Evolutionary conservation across 2,888 invertebrate species (phyloP), one percentile per base, ranked within the genome.

Genomic region (Actias luna): DNA sequence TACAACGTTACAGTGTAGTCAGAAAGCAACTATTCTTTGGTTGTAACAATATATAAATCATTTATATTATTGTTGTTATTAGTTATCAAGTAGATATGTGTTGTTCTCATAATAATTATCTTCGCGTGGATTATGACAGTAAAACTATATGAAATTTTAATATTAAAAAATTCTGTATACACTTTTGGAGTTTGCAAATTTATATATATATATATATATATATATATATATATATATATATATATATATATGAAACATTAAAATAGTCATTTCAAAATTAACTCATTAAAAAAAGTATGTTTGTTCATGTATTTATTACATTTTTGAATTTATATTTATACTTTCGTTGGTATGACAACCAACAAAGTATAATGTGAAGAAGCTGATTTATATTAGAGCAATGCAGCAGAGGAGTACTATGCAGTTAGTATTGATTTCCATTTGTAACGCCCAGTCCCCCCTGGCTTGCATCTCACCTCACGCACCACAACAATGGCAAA

Each of bases 391-490:
- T 92, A 86, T 81, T 90, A 84, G 90, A 93, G 92, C 93, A 92
- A 88, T 93, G 93, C 92, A 92, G 89, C 88, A 89, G 85, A 80
- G 74, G 83, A 87, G 85, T 89, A 89, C 86, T 88, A 86, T 93
- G 92, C 92, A 93, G 90, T 93, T 91, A 89, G 92, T 93, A 93
- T 93, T 92, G 93, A 93, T 93, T 93, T 92, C 92, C 89, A 91
- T 89, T 89, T 82, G 84, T 80, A 81, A 83, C 84, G 83, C 84
- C 87, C 88, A 83, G 65, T 81, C 68, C 81, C 77, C 79, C 79
- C 63, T 70, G 67, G 67, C 73, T 36, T 78, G 82, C 82, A 85
- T 87, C 85, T 86, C 87, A 86, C 86, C 88, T 88, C 85, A 89
- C 90, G 89, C 89, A 89, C 82, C 76, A 76, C 75, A 74, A 77